phyloP scores from a whole-genome alignment of 2,113 vertebrate genomes.

The Chlorodrepanis virens region DNA sequence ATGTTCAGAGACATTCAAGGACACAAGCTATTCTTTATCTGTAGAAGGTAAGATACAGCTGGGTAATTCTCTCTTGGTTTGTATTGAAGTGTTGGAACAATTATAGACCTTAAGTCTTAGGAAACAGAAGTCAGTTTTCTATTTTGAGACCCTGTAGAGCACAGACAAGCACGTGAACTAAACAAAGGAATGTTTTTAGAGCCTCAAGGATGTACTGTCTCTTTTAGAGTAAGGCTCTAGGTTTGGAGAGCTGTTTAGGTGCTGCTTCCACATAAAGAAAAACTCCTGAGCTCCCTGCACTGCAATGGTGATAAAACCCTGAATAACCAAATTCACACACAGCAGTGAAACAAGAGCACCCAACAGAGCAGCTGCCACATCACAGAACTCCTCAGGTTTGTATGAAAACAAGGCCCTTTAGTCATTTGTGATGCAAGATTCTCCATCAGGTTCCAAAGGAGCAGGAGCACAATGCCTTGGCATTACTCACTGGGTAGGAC shows the following conservation, averaged over 20 bases:
- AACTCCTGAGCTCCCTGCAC: neutral
- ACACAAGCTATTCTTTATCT: constrained; percentile 76
- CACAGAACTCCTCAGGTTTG: neutral
- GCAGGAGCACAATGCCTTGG: neutral
- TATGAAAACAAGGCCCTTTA: neutral
- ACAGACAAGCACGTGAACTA: neutral
- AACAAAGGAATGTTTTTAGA: neutral
- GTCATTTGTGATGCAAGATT: neutral
- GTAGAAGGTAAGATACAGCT: constrained; percentile 71
- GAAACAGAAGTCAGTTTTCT: neutral
- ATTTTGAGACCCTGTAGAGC: neutral
- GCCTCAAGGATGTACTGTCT: neutral
- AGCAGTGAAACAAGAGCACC: neutral
- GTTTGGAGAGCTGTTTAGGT: neutral
- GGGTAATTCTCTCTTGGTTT: neutral
- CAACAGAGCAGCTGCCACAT: neutral
- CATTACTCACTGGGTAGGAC: neutral
- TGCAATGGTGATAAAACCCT: neutral
- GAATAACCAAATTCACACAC: neutral
- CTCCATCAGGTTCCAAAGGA: neutral
- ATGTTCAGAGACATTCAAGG: constrained; percentile 75
- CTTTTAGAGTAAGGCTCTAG: neutral
- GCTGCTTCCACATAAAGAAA: neutral
- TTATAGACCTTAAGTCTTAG: neutral
- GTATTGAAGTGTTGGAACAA: neutral